A percentile compares a stretch with the other conserved stretches of the same genome.
These are phyloP conservation scores for Sebastes wilsoni DNA, from an alignment of 2,797 vertebrate species.

Conservation along the genomic window DNA sequence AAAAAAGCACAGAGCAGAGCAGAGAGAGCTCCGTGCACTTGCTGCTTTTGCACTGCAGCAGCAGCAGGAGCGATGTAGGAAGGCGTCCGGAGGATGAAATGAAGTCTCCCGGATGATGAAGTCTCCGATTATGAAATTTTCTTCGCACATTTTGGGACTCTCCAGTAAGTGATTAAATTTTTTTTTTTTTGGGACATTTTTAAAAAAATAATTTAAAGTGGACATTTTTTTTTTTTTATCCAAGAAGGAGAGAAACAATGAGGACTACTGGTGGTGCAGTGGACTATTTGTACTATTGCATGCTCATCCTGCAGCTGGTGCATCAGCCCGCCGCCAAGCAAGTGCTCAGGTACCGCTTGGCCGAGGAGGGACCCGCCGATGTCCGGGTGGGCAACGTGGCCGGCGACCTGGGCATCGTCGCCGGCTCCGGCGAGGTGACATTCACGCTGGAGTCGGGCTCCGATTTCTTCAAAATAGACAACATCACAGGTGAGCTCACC, in stretches of 20 bases:
- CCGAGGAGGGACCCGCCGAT: constrained; percentile 95
- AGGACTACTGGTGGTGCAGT: constrained; percentile 84
- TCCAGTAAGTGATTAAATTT: constrained; percentile 25
- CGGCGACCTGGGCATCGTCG: constrained; percentile 92
- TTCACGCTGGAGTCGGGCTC: constrained; percentile 98
- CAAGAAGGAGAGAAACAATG: constrained; percentile 74
- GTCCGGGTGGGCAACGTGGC: constrained; percentile 96
- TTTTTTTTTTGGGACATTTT: not conserved
- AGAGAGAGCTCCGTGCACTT: constrained; percentile 51
- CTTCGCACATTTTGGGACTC: constrained; percentile 19
- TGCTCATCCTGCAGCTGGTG: constrained; percentile 89
- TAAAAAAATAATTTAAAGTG: not conserved
- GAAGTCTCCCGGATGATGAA: too few relatives aligned
- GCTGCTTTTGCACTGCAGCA: constrained; percentile 74
- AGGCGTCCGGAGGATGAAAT: constrained; percentile 65
- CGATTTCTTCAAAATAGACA: constrained; percentile 98
- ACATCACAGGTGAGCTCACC: constrained; percentile 97
- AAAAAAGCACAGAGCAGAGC: not conserved
- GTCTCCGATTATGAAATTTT: constrained; percentile 19
- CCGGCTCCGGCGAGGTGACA: constrained; percentile 94
- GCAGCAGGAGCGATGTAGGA: constrained; percentile 71
- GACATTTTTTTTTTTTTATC: constrained; percentile 33
- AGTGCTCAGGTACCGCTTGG: constrained; percentile 93
- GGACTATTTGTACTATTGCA: constrained; percentile 88
- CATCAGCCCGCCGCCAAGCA: constrained; percentile 93